These are phyloP conservation scores for Onychomys arenicola DNA, from an alignment of 2,797 vertebrate genomes.

Conservation along the genomic window DNA sequence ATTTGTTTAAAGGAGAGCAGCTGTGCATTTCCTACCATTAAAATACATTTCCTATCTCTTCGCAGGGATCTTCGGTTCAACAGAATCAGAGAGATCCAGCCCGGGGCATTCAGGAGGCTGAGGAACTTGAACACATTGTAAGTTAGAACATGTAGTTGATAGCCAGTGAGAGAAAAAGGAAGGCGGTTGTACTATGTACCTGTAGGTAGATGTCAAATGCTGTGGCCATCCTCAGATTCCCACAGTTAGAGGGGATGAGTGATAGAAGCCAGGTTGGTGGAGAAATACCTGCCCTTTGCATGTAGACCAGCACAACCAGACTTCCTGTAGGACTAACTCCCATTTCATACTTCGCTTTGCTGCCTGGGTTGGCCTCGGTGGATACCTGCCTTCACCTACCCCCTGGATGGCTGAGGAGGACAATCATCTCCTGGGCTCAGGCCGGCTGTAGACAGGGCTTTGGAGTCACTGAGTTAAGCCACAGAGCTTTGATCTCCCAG, in stretches of 20 bases:
- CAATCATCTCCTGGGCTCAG: fast-evolving
- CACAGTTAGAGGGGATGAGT: not conserved
- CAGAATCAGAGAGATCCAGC: conserved; percentile 97
- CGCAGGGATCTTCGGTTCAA: conserved; percentile 98
- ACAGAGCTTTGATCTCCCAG: not conserved
- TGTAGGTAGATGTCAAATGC: not conserved
- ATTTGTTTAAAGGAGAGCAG: not conserved
- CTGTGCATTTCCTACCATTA: not conserved
- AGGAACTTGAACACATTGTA: conserved; percentile 95
- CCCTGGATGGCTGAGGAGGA: fast-evolving
- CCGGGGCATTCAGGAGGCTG: conserved; percentile 93
- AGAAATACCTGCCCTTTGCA: not conserved
- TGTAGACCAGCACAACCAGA: not conserved
- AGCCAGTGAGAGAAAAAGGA: no score
- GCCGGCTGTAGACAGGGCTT: fast-evolving
- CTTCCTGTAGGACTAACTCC: not conserved
- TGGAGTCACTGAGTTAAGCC: fast-evolving
- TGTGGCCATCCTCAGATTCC: not conserved
- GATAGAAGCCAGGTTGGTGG: not conserved
- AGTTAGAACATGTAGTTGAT: conserved; percentile 69
- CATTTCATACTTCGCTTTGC: not conserved
- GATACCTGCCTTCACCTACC: fast-evolving
- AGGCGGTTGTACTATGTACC: fast-evolving
- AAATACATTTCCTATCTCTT: conserved; percentile 20
- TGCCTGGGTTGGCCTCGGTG: no score